Evolutionary conservation across 2,888 invertebrate species (phyloP), one percentile per base, ranked within the genome.

Genomic region (Melangyna quadrimaculata): DNA sequence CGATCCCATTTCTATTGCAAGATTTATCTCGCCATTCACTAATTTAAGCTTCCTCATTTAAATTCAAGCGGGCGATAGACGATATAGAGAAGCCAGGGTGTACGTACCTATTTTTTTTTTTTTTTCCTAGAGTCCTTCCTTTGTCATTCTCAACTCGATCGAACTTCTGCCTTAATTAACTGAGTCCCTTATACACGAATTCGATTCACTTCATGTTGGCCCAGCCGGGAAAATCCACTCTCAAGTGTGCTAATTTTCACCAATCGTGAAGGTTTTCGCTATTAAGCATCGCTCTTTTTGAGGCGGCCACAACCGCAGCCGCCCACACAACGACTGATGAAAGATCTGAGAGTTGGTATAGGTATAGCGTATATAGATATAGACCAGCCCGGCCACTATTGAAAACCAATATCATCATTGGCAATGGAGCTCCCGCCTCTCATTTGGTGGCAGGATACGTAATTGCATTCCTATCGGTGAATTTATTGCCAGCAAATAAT

Each of bases 401-500:
- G 67, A 67, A 67, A 67, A 51, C 67, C 51, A 67, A 67, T 67
- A 67, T 73, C 51, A 74, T 63, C 72, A 72, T 70, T 61, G 72
- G 51, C 72, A 77, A 84, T 71, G 75, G 59, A 71, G 75, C 72
- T 61, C 53, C 72, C 80, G 84, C 79, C 84, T 75, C 71, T 74
- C 74, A 74, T 84, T 84, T 77, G 51, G 80, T 79, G 75, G 84
- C 74, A 79, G 79, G 73, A 55, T 73, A 73, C 80, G 86, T 86
- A 86, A 86, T 86, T 86, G 86, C 86, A 86, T 86, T 86, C 81
- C 86, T 80, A 86, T 77, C 86, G 80, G 86, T 63, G 65, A 81
- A 86, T 86, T 86, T 86, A 86, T 86, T 86, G 86, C 81, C 86
- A 86, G 86, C 77, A 81, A 78, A 81, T 86, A 81, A 86, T 86